Evolutionary conservation across 2,797 vertebrate species (phyloP), one percentile per base, ranked within the genome.

Genomic region (Clamator glandarius): DNA sequence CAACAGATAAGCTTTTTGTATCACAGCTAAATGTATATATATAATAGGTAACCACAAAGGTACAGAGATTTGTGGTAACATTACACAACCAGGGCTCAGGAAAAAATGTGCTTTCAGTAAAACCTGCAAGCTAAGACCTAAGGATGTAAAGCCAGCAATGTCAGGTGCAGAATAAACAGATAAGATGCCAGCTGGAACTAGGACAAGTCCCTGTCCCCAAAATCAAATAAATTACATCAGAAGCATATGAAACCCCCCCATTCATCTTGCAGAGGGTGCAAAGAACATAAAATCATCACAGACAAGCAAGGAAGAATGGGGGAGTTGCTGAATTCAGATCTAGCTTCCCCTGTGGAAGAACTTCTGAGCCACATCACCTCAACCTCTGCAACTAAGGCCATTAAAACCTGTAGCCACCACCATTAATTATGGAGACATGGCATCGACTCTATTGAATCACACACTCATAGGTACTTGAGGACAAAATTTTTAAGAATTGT

Each of bases 61-160:
- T 87, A 87, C 10, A 75, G 81, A 69, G 44, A 69, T 76, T 15
- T 58, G 67, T 58, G 70, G 59, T 23, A 62, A 9, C 52, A 36
- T 13, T 82, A 55, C 69, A 92, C 75, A 75, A 87, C 11, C 66
- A 78, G 7, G 5, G 20, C 3, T 57, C 33, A 33, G 54, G n/a
- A 72, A 70, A 73, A 84, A 67, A 39, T 13, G n/a, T 64, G 55
- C 41, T 39, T 54, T 33, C 54, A 91, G 84, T 33, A 76, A 84
- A 91, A 93, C 59, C 70, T 73, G 81, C 55, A 84, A 87, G 82
- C n/a, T 51, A 87, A 90, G 35, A 93, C 84, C 70, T 73, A 79
- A 91, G 42, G 52, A 79, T 33, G 35, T 15, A 66, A 6, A 84
- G 51, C 74, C 84, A 58, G 74, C 44, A 78, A 36, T 35, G 41